phyloP scores from a whole-genome alignment of 2,888 invertebrate genomes.

The Andrena flavipes region DNA sequence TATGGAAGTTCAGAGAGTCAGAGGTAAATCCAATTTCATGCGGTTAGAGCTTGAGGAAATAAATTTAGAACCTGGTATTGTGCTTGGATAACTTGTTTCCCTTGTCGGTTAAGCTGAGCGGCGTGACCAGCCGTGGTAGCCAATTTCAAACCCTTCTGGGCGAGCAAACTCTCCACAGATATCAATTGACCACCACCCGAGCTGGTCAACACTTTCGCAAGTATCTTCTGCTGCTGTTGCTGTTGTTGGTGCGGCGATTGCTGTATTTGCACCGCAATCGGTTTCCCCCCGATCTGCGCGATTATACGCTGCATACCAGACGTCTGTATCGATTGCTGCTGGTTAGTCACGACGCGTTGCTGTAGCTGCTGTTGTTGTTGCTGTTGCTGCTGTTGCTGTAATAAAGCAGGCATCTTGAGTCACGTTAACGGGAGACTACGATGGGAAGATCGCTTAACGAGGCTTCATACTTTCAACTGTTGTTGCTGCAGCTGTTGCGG shows the following conservation, averaged over 20 bases:
- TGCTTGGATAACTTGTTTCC: constrained; percentile 82
- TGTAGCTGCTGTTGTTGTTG: constrained; percentile 80
- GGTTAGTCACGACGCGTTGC: constrained; percentile 74
- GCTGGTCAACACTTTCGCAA: constrained; percentile 91
- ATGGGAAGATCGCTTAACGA: neutral
- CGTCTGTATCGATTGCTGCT: constrained; percentile 80
- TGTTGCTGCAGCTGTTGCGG: constrained; percentile 83
- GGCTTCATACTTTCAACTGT: constrained; percentile 83
- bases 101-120: constrained; percentile 81
- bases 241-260: constrained; percentile 85
- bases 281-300: constrained; percentile 83
- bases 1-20: neutral
- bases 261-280: constrained; percentile 85
- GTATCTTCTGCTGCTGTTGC: constrained; percentile 85
- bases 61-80: constrained; percentile 80
- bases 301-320: constrained; percentile 83
- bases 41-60: neutral
- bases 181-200: constrained; percentile 87
- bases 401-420: constrained; percentile 78
- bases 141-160: constrained; percentile 85
- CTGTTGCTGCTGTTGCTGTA: constrained; percentile 83
- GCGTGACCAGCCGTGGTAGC: constrained; percentile 78
- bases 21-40: neutral
- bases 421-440: neutral
- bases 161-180: constrained; percentile 87